Percentiles rank a stretch among this genome's conserved stretches.
phyloP scores from a whole-genome alignment of 1,140 invertebrate species.

The Caenorhabditis inopinata region DNA sequence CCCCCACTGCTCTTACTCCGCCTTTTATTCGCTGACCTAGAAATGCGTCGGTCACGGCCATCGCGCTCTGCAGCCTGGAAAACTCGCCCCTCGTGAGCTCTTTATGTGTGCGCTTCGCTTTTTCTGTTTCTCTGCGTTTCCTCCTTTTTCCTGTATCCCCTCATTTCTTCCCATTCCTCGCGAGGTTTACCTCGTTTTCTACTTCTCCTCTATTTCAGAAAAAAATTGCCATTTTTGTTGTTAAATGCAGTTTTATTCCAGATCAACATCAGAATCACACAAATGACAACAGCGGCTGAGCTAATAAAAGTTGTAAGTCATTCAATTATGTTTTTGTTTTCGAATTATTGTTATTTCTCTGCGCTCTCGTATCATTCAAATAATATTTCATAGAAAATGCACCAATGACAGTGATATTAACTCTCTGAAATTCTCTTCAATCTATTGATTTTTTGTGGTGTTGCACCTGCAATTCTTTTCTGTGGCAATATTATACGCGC shows the following conservation, averaged over 20 bases:
- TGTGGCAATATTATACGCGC: no score
- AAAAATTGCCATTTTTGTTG: not conserved
- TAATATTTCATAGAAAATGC: no score
- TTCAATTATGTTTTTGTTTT: not conserved
- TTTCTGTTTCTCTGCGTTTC: not conserved
- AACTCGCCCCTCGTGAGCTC: not conserved
- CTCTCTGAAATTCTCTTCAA: no score
- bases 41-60: not conserved
- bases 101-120: not conserved
- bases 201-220: not conserved
- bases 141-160: not conserved
- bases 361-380: no score
- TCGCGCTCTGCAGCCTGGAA: no score
- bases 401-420: no score
- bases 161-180: no score
- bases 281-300: slow-evolving; percentile 5
- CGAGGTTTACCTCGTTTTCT: not conserved
- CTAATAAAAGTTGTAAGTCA: not conserved
- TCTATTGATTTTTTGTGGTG: no score
- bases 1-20: not conserved
- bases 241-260: not conserved
- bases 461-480: no score
- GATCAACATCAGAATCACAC: not conserved
- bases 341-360: not conserved
- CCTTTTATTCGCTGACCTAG: not conserved